These are phyloP conservation scores for Volucella inflata DNA, from an alignment of 2,888 invertebrate species.

Conservation along the genomic window DNA sequence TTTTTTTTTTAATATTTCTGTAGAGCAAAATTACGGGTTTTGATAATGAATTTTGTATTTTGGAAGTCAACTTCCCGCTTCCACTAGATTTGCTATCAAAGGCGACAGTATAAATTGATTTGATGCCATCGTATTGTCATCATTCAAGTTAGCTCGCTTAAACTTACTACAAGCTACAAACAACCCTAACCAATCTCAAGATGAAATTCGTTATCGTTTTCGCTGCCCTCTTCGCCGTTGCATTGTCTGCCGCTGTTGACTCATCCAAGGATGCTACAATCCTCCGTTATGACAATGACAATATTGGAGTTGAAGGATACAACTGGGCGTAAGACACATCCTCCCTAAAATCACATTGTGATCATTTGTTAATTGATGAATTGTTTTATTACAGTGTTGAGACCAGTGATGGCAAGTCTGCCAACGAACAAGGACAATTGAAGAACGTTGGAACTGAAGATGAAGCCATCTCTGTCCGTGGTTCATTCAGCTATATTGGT, in stretches of 20 bases:
- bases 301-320: conserved; percentile 85
- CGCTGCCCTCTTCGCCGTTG: conserved; percentile 78
- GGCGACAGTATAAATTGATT: conserved; percentile 51
- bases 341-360: neutral
- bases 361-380: neutral
- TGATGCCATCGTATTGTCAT: conserved; percentile 37
- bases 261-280: conserved; percentile 77
- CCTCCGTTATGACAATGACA: conserved; percentile 84
- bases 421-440: conserved; percentile 85
- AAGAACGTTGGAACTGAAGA: conserved; percentile 85
- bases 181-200: conserved; percentile 49
- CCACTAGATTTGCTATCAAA: conserved; percentile 20
- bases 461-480: conserved; percentile 84
- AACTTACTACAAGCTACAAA: conserved; percentile 3
- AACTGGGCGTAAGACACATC: conserved; percentile 85
- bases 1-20: conserved; percentile 4
- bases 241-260: conserved; percentile 79
- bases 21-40: conserved; percentile 45
- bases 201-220: conserved; percentile 79
- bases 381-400: conserved; percentile 76
- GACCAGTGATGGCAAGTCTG: conserved; percentile 85
- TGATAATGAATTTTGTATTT: neutral
- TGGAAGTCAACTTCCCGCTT: conserved; percentile 13
- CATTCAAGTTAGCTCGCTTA: conserved; percentile 51
- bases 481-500: conserved; percentile 85